Conservation (phyloP, 2,797 vertebrate genomes). For the Linurgus olivaceus region DNA sequence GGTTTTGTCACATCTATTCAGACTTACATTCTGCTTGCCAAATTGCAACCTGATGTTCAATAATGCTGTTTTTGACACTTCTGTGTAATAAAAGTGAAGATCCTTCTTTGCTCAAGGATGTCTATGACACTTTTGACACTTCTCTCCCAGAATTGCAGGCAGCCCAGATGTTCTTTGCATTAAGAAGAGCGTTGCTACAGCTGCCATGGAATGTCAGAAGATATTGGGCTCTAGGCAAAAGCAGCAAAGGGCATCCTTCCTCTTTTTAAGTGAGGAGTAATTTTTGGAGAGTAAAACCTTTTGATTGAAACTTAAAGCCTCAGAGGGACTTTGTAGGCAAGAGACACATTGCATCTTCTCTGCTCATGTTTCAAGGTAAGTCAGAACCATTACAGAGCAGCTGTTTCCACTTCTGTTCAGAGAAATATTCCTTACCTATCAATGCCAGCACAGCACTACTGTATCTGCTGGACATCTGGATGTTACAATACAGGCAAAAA, state of each 20-base stretch:
- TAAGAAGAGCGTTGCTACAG: slow-evolving; percentile 16
- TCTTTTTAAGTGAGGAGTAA: slow-evolving; percentile 3
- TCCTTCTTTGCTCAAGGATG: slow-evolving; percentile 55
- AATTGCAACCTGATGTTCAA: slow-evolving; percentile 52
- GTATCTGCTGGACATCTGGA: neutral
- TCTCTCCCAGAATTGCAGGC: slow-evolving; percentile 30
- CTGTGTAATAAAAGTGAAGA: slow-evolving; percentile 53
- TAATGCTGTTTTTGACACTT: slow-evolving; percentile 48
- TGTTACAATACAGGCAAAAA: neutral
- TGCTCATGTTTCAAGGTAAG: slow-evolving; percentile 21
- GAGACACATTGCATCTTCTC: neutral
- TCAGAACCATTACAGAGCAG: neutral
- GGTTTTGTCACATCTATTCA: slow-evolving; percentile 55
- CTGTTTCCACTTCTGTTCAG: slow-evolving; percentile 13
- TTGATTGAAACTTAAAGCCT: slow-evolving; percentile 13
- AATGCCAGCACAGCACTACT: neutral
- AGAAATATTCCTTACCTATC: neutral
- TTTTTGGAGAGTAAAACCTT: slow-evolving; percentile 29
- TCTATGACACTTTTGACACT: slow-evolving; percentile 63
- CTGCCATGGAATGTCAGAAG: slow-evolving; percentile 18
- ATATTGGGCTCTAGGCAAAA: slow-evolving; percentile 29
- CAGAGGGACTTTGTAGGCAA: neutral
- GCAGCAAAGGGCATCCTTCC: slow-evolving; percentile 30
- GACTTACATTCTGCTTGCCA: slow-evolving; percentile 33
- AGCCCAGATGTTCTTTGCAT: slow-evolving; percentile 64